Percentiles rank a stretch among this genome's conserved stretches.
These are phyloP conservation scores for Apis dorsata DNA, from an alignment of 1,140 invertebrate genomes.

Conservation along the genomic window DNA sequence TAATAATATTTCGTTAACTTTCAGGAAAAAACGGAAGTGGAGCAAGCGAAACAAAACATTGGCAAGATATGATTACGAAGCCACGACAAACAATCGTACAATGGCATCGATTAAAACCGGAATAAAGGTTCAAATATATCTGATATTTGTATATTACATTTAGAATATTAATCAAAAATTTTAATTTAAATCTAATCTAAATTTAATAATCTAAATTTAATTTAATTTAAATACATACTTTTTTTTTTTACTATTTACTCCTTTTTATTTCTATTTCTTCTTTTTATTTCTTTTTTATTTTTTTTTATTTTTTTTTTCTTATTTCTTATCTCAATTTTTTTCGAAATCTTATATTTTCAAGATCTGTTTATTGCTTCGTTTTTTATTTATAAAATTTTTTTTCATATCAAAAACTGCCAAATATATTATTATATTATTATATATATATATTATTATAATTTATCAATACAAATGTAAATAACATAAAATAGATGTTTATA, in stretches of 20 bases:
- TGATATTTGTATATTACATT: neutral
- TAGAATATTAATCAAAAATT: no score
- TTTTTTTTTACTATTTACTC: neutral
- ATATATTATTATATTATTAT: no score
- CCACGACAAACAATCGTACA: conserved; percentile 95
- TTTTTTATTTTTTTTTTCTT: neutral
- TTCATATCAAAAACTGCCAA: no score
- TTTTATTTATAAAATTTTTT: no score
- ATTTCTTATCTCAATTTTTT: neutral
- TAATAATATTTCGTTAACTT: conserved; percentile 64
- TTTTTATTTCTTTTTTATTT: neutral
- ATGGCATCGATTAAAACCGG: conserved; percentile 94
- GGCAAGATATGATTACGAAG: conserved; percentile 98
- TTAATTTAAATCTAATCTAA: no score
- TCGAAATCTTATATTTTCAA: no score
- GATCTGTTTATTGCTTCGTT: no score
- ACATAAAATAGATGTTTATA: no score
- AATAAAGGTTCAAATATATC: conserved; percentile 80
- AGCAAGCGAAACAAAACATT: conserved; percentile 95
- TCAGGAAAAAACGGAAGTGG: conserved; percentile 94
- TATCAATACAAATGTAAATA: no score
- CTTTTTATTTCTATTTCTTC: neutral
- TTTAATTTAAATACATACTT: neutral
- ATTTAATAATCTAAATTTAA: no score
- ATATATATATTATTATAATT: no score